Conservation (phyloP, 1,140 invertebrate genomes). For the Drosophila biarmipes region DNA sequence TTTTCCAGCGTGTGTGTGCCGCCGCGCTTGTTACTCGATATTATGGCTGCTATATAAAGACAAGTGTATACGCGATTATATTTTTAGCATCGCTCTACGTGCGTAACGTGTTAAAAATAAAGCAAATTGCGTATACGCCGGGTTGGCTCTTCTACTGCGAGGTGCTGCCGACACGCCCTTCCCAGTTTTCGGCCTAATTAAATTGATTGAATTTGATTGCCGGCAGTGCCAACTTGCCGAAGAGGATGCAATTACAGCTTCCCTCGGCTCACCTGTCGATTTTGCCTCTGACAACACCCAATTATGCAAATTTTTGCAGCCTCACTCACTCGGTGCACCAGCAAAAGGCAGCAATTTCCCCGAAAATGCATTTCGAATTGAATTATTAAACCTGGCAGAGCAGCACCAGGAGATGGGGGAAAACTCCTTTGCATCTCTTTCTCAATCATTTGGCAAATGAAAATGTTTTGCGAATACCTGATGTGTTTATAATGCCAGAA, state of each 20-base stretch:
- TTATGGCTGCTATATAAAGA: conserved; percentile 80
- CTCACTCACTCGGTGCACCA: conserved; percentile 17
- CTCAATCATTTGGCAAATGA: conserved; percentile 30
- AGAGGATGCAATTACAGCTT: conserved; percentile 41
- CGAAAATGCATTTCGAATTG: conserved; percentile 74
- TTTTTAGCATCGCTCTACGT: conserved; percentile 78
- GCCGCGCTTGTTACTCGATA: conserved; percentile 74
- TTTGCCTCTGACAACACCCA: conserved; percentile 38
- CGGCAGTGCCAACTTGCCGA: conserved; percentile 17
- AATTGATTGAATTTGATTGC: conserved; percentile 82
- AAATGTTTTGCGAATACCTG: conserved; percentile 71
- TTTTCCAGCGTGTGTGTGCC: conserved; percentile 22
- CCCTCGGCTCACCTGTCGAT: conserved; percentile 30
- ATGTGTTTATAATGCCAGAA: conserved; percentile 73
- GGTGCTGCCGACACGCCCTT: conserved; percentile 14
- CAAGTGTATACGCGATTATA: conserved; percentile 67
- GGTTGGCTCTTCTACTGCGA: conserved; percentile 24
- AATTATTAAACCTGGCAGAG: conserved; percentile 59
- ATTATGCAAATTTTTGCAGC: conserved; percentile 62
- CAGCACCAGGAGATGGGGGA: not conserved
- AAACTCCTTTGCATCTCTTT: not conserved
- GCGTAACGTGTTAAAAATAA: conserved; percentile 82
- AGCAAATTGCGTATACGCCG: conserved; percentile 70
- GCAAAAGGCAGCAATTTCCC: conserved; percentile 62
- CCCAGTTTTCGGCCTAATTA: conserved; percentile 55